A percentile compares a stretch with the other conserved stretches of the same genome.
phyloP scores from a whole-genome alignment of 2,113 vertebrate species.

The Onychostoma macrolepis region DNA sequence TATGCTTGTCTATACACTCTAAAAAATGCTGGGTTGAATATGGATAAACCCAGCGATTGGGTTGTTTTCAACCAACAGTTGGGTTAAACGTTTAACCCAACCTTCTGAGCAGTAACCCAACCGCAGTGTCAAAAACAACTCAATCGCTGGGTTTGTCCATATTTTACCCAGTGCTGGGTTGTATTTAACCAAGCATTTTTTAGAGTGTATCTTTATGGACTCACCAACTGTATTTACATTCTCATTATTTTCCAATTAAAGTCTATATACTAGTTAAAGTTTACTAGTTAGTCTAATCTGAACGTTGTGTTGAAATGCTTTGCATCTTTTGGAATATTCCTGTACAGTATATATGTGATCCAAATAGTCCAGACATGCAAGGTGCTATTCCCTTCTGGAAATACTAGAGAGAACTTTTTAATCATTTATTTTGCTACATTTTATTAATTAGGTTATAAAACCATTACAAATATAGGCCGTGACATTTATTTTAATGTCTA shows the following conservation, averaged over 20 bases:
- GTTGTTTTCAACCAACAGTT: too few species aligned
- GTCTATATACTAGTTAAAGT: not conserved
- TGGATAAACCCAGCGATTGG: too few species aligned
- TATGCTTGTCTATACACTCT: not conserved
- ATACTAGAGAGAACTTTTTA: not conserved
- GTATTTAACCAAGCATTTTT: too few species aligned
- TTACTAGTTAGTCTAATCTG: not conserved
- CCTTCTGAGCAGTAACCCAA: too few species aligned
- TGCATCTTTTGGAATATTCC: not conserved
- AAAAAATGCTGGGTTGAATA: too few species aligned
- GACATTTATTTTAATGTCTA: not conserved
- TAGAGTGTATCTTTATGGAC: not conserved
- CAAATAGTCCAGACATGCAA: not conserved
- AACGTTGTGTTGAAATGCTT: not conserved
- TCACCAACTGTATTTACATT: not conserved
- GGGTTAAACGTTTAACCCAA: too few species aligned
- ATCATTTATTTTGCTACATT: not conserved
- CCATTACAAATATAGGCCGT: not conserved
- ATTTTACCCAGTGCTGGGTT: too few species aligned
- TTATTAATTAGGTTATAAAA: too few species aligned
- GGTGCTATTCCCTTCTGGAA: not conserved
- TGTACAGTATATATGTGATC: not conserved
- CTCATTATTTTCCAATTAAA: not conserved
- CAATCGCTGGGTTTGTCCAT: too few species aligned
- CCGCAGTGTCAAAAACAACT: too few species aligned